phyloP scores from a whole-genome alignment of 2,888 invertebrate species.

The Vandiemenella viatica region DNA sequence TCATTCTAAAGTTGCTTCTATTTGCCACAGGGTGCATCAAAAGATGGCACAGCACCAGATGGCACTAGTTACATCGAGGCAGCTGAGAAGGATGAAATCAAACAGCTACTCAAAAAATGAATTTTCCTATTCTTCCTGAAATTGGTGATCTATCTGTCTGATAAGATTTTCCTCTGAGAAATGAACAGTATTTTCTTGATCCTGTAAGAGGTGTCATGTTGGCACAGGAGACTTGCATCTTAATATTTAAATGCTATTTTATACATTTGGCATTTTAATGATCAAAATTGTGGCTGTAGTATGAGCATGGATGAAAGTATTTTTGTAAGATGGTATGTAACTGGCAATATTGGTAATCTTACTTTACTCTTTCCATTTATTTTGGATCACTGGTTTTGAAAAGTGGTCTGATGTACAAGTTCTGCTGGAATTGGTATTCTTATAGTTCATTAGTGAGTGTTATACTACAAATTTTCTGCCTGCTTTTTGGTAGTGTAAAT shows the following conservation, averaged over 20 bases:
- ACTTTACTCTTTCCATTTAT: no score
- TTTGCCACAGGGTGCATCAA: conserved; percentile 64
- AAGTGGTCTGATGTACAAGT: no score
- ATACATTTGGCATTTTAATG: background rate
- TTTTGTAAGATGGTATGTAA: no score
- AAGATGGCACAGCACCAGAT: conserved; percentile 71
- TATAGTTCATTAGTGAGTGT: no score
- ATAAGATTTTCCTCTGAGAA: background rate
- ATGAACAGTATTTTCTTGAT: background rate
- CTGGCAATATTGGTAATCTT: no score
- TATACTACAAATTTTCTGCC: no score
- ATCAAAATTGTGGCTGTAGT: no score
- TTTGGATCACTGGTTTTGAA: no score
- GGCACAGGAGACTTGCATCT: background rate
- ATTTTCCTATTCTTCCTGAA: background rate
- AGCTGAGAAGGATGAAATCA: conserved; percentile 84
- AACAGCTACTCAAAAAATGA: conserved; percentile 42
- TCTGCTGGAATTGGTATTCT: no score
- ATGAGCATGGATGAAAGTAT: no score
- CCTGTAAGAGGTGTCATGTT: background rate
- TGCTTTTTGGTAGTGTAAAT: no score
- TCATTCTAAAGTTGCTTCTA: no score
- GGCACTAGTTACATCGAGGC: conserved; percentile 75
- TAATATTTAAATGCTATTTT: background rate
- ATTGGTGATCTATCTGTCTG: background rate